A percentile compares a stretch with the other conserved stretches of the same genome.
Conservation (phyloP, 2,797 vertebrate species). For the Glossophaga mutica region DNA sequence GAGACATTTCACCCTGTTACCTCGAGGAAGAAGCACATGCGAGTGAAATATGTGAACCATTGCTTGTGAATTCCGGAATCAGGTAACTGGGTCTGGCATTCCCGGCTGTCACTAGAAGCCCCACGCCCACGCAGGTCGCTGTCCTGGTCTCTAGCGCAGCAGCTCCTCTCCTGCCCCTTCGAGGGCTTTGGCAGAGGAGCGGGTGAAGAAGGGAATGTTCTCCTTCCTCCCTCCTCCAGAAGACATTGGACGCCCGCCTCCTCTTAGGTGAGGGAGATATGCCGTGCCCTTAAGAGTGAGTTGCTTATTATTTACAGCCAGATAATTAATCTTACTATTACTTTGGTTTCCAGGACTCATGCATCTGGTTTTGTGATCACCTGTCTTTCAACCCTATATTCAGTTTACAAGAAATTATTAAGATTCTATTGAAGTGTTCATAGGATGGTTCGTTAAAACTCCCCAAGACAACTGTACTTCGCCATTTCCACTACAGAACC, state of each 20-base stretch:
- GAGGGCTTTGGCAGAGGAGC: neutral
- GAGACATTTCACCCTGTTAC: neutral
- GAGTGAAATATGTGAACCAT: neutral
- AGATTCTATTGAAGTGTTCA: neutral
- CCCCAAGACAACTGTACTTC: neutral
- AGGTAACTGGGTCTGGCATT: neutral
- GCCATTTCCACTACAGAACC: neutral
- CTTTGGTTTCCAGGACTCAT: neutral
- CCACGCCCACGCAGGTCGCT: too few species aligned
- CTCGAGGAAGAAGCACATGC: neutral
- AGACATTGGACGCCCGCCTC: neutral
- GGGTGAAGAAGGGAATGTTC: neutral
- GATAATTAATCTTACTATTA: neutral
- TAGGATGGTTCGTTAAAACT: neutral
- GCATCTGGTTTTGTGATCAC: neutral
- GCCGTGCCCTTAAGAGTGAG: neutral
- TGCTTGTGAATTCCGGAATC: neutral
- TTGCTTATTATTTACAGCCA: neutral
- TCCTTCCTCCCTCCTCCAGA: neutral
- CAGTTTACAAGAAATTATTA: neutral
- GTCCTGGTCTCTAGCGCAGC: neutral
- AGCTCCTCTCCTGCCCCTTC: accelerated
- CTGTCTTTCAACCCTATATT: neutral
- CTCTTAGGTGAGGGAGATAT: neutral
- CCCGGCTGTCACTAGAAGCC: too few species aligned